Conservation (phyloP, 2,113 vertebrate species). For the Gobiocypris rarus region DNA sequence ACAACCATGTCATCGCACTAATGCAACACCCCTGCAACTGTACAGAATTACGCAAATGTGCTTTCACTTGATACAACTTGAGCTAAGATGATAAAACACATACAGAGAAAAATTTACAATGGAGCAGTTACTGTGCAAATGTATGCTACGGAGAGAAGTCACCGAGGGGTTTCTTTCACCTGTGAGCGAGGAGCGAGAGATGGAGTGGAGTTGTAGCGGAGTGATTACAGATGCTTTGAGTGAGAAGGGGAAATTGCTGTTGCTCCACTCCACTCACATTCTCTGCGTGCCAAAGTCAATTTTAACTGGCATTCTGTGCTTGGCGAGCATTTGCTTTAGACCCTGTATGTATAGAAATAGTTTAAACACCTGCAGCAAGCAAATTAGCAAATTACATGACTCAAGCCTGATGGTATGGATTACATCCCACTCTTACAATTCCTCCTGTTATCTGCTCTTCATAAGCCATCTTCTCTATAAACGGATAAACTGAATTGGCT, state of each 20-base stretch:
- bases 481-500: slow-evolving; percentile 46
- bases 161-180: slow-evolving; percentile 25
- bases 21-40: neutral
- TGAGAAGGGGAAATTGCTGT: neutral
- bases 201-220: slow-evolving; percentile 9
- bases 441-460: slow-evolving; percentile 24
- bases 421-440: slow-evolving; percentile 10
- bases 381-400: neutral
- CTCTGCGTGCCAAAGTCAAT: neutral
- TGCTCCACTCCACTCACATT: slow-evolving; percentile 15
- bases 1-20: slow-evolving; percentile 9
- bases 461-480: slow-evolving; percentile 37
- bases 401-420: slow-evolving; percentile 14
- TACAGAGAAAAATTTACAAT: too few relatives aligned
- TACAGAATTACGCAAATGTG: neutral
- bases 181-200: neutral
- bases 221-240: slow-evolving; percentile 30
- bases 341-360: neutral
- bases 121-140: slow-evolving; percentile 3
- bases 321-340: neutral
- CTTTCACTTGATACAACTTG: neutral
- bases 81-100: neutral
- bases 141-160: neutral
- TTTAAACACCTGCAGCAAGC: neutral
- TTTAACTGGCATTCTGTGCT: neutral